A percentile compares a stretch with the other conserved stretches of the same genome.
Conservation (phyloP, 2,113 vertebrate species). For the Oreochromis spilurus region DNA sequence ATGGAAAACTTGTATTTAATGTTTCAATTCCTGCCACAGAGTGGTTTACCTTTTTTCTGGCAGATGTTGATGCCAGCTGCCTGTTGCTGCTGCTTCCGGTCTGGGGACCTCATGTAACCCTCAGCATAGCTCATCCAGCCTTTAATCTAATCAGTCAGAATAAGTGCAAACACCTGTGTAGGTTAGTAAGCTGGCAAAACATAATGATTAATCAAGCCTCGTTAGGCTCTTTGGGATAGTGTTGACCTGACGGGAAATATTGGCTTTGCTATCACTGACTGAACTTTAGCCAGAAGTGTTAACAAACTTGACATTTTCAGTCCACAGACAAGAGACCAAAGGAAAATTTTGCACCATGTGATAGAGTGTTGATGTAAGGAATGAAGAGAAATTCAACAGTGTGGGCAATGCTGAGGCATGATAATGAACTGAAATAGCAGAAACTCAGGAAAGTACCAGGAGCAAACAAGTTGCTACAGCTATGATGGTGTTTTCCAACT, state of each 20-base stretch:
- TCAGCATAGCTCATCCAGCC: not conserved
- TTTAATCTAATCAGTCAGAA: not conserved
- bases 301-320: not conserved
- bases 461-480: not conserved
- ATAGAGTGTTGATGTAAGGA: not conserved
- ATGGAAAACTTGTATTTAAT: fast-evolving
- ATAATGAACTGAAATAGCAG: not conserved
- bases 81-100: fast-evolving
- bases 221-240: not conserved
- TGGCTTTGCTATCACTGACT: not conserved
- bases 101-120: not conserved
- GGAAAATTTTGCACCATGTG: not conserved
- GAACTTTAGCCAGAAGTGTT: not conserved
- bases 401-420: not conserved
- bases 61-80: not conserved
- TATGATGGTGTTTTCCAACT: not conserved
- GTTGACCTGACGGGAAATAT: not conserved
- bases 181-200: not conserved
- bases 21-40: not conserved
- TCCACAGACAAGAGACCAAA: not conserved
- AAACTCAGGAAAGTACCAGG: too few species aligned
- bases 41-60: fast-evolving
- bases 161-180: not conserved
- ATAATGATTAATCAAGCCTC: not conserved
- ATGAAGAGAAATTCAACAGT: not conserved